phyloP scores from a whole-genome alignment of 2,888 invertebrate species.

The Eilema griseolum region DNA sequence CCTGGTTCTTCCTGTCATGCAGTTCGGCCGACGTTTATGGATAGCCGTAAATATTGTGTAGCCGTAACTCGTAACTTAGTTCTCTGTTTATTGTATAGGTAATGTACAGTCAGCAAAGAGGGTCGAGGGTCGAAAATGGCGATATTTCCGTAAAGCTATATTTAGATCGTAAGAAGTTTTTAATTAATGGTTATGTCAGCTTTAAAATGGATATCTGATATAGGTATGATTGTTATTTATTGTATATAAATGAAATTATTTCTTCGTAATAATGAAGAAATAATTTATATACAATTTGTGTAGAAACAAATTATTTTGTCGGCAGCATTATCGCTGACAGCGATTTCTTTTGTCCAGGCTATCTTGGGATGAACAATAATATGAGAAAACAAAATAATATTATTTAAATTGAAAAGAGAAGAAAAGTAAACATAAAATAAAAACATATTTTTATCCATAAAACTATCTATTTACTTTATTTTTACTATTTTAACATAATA shows the following conservation, averaged over 20 bases:
- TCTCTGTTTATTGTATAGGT: slow-evolving; percentile 23
- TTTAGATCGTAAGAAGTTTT: slow-evolving; percentile 19
- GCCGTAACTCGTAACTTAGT: slow-evolving; percentile 27
- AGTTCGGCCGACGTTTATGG: slow-evolving; percentile 54
- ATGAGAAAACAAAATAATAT: too few species aligned
- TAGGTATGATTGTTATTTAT: background rate
- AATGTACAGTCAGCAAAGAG: slow-evolving; percentile 25
- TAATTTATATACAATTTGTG: too few species aligned
- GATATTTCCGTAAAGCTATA: slow-evolving; percentile 14
- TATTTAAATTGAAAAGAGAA: too few species aligned
- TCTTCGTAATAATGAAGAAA: background rate
- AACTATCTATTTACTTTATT: too few species aligned
- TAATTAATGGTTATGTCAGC: slow-evolving; percentile 9
- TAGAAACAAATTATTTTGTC: too few species aligned
- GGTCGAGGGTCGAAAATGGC: slow-evolving; percentile 18
- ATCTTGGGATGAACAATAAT: background rate
- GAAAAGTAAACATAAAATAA: too few species aligned
- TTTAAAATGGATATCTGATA: slow-evolving; percentile 2
- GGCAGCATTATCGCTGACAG: background rate
- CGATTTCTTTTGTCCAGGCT: background rate
- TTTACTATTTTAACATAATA: too few species aligned
- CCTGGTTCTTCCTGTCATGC: slow-evolving; percentile 42
- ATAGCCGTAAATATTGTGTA: slow-evolving; percentile 49
- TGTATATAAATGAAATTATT: background rate
- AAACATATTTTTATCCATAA: too few species aligned